Percentiles rank a stretch among this genome's conserved stretches.
phyloP scores from a whole-genome alignment of 2,888 invertebrate species.

The Synergus itoensis region DNA sequence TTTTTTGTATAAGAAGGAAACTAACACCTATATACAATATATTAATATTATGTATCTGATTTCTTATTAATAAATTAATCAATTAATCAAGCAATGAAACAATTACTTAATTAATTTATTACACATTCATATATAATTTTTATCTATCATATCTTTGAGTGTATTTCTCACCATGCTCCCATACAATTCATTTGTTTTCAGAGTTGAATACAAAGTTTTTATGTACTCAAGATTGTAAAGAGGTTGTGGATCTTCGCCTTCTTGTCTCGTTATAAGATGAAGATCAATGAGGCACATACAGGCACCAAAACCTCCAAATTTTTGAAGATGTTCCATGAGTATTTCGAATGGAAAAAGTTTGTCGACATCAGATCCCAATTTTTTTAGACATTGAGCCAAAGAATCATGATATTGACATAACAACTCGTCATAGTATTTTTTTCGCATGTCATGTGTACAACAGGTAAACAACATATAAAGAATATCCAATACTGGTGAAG shows the following conservation, averaged over 20 bases:
- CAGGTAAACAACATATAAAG: slow-evolving; percentile 71
- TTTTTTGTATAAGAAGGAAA: not conserved
- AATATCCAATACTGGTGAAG: slow-evolving; percentile 67
- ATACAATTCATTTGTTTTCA: slow-evolving; percentile 52
- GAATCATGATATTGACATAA: slow-evolving; percentile 69
- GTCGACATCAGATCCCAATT: slow-evolving; percentile 62
- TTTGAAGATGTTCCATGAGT: slow-evolving; percentile 65
- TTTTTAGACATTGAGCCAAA: slow-evolving; percentile 59
- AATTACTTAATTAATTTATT: not conserved
- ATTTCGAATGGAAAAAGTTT: slow-evolving; percentile 65
- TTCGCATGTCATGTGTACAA: slow-evolving; percentile 62
- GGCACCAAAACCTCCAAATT: slow-evolving; percentile 63
- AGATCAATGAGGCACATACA: slow-evolving; percentile 61
- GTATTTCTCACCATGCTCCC: slow-evolving; percentile 48
- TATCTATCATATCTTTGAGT: slow-evolving; percentile 58
- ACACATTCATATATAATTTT: slow-evolving; percentile 52
- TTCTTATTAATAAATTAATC: not conserved
- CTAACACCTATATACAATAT: not conserved
- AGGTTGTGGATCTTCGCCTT: slow-evolving; percentile 59
- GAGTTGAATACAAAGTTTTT: not conserved
- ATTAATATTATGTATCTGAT: too few species aligned
- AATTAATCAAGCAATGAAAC: not conserved
- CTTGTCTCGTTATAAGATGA: slow-evolving; percentile 61
- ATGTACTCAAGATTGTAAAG: slow-evolving; percentile 36
- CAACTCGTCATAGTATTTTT: slow-evolving; percentile 64